phyloP scores from a whole-genome alignment of 2,888 invertebrate species.

The Anarsia innoxiella region DNA sequence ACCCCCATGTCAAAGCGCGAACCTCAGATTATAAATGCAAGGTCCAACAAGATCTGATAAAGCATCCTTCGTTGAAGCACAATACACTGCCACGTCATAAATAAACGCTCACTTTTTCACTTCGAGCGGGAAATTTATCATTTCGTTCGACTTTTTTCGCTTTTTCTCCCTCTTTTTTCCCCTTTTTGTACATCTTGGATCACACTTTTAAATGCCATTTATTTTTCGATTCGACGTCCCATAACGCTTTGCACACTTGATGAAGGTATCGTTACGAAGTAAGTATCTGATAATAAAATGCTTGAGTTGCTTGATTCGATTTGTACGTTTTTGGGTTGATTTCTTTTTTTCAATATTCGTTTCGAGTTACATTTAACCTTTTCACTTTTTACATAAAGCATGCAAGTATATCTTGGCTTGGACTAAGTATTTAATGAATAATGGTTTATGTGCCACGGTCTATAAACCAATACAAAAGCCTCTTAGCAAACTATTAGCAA shows the following conservation, averaged over 20 bases:
- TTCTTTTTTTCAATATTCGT: no score
- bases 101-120: conserved; percentile 68
- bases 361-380: no score
- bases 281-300: conserved; percentile 67
- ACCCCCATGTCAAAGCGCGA: conserved; percentile 44
- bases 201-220: conserved; percentile 71
- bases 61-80: conserved; percentile 40
- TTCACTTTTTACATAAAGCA: no score
- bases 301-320: conserved; percentile 51
- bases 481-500: conserved; percentile 26
- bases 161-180: conserved; percentile 56
- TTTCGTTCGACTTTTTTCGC: conserved; percentile 59
- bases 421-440: no score
- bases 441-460: no score
- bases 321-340: conserved; percentile 46
- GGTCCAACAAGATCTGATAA: conserved; percentile 60
- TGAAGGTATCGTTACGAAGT: conserved; percentile 64
- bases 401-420: no score
- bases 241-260: conserved; percentile 54
- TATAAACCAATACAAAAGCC: no score
- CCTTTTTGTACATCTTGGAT: conserved; percentile 68
- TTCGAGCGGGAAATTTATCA: conserved; percentile 65
- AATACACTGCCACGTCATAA: conserved; percentile 60
- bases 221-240: conserved; percentile 60
- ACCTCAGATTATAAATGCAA: conserved; percentile 45